Evolutionary conservation across 2,888 invertebrate species (phyloP), one percentile per base, ranked within the genome.

Genomic region (Rhaphigaster nebulosa): DNA sequence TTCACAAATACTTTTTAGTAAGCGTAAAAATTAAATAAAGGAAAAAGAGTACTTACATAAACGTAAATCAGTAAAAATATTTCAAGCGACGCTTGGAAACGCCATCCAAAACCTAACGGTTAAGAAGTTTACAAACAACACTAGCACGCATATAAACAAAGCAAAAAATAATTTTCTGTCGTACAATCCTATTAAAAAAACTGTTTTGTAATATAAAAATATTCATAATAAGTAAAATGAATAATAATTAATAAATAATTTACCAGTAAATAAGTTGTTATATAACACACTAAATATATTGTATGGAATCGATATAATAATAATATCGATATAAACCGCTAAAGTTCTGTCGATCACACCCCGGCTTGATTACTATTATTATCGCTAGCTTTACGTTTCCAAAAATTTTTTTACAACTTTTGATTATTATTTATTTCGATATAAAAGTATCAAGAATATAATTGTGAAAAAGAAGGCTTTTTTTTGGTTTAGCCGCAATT

Each of bases 1-100:
- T 45, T 84, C 0, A 45, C 12, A 45, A 45, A 41, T 45, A 26
- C n/a, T 34, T 23, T 15, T 45, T 45, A n/a, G 13, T 1, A 45
- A 15, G 1, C 20, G 12, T n/a, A 84, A 13, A 26, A 84, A n/a
- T 26, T 26, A 20, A n/a, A n/a, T 45, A 41, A 1, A 84, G 5
- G 15, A 3, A 12, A 20, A 45, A 84, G 13, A 84, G 15, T 84
- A 84, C 84, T 84, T 84, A 84, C 84, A n/a, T 50, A 50, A 84
- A 50, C 45, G 45, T 45, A 84, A 45, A 41, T 45, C 45, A 84
- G 18, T 50, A 38, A 45, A 84, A 15, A 84, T 45, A 45, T 45
- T 84, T 45, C 84, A 84, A 84, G 84, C 84, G 84, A 84, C 84
- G 84, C 84, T 84, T 45, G n/a, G 84, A 50, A 84, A 84, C 84